Evolutionary conservation across 2,113 vertebrate species (phyloP).

Genomic region (Argyrosomus japonicus): DNA sequence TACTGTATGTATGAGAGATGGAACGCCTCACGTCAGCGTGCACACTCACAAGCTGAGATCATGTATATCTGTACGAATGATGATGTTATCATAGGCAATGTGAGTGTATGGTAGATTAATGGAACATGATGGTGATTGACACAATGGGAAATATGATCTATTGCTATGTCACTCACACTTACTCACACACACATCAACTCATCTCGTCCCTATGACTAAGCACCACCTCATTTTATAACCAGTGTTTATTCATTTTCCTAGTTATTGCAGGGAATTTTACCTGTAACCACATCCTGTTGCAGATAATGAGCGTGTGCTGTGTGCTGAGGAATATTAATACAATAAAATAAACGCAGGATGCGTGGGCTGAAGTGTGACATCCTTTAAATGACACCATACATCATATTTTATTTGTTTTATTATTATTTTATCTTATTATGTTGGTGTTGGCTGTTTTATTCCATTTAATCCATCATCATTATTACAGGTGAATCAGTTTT

Average conservation of each 20-base stretch:
- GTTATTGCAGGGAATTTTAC: neutral
- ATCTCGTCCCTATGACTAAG: neutral
- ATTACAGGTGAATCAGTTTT: no score
- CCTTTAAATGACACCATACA: neutral
- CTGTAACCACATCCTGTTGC: neutral
- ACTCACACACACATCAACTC: neutral
- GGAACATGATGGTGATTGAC: constrained; percentile 67
- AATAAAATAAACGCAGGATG: neutral
- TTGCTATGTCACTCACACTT: constrained; percentile 35
- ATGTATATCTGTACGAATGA: constrained; percentile 45
- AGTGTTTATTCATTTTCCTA: constrained; percentile 9
- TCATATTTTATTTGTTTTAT: no score
- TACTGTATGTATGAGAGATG: constrained; percentile 13
- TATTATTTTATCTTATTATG: neutral
- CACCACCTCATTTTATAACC: neutral
- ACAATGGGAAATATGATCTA: constrained; percentile 71
- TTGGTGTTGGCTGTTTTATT: no score
- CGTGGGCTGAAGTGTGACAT: neutral
- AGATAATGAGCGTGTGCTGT: neutral
- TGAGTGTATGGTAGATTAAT: constrained; percentile 69
- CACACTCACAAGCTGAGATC: constrained; percentile 3
- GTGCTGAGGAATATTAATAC: neutral
- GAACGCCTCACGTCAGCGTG: constrained; percentile 33
- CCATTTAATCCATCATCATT: no score
- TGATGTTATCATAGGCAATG: constrained; percentile 61